Evolutionary conservation across 2,888 invertebrate species (phyloP).

Genomic region (Venusia cambrica): DNA sequence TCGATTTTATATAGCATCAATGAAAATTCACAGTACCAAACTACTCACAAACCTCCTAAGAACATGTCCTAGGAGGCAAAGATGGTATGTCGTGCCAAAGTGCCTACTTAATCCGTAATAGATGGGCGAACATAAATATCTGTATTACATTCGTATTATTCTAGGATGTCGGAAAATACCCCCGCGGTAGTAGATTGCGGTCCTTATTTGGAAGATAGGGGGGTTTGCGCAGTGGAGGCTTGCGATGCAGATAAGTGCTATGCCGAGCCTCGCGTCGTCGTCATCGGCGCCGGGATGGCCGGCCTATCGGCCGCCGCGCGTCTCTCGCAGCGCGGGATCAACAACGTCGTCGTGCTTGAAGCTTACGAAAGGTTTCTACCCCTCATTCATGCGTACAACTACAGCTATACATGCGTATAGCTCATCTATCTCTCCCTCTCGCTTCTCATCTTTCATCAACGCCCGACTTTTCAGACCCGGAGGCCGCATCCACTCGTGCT

Average conservation of each 20-base stretch:
- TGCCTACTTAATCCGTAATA: slow-evolving; percentile 23
- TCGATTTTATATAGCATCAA: slow-evolving; percentile 24
- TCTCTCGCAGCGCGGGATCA: slow-evolving; percentile 85
- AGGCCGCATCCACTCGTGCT: slow-evolving; percentile 88
- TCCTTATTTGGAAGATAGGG: slow-evolving; percentile 56
- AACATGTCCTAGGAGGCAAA: slow-evolving; percentile 40
- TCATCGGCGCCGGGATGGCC: slow-evolving; percentile 90
- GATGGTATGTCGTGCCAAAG: slow-evolving; percentile 45
- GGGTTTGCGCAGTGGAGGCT: slow-evolving; percentile 53
- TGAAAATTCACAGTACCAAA: slow-evolving; percentile 45
- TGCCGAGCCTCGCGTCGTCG: slow-evolving; percentile 84
- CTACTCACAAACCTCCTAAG: slow-evolving; percentile 27
- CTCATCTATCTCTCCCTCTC: too few relatives aligned
- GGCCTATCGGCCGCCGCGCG: slow-evolving; percentile 89
- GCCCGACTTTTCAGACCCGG: slow-evolving; percentile 81
- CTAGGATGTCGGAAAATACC: slow-evolving; percentile 44
- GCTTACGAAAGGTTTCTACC: slow-evolving; percentile 89
- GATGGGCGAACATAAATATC: slow-evolving; percentile 24
- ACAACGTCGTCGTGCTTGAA: slow-evolving; percentile 86
- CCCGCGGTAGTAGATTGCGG: slow-evolving; percentile 46
- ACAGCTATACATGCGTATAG: too few relatives aligned
- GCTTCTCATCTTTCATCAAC: neutral
- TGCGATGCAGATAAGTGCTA: slow-evolving; percentile 53
- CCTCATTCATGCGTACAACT: too few relatives aligned
- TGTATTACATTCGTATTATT: slow-evolving; percentile 20